Evolutionary conservation across 2,113 vertebrate species (phyloP).

Genomic region (Hemibagrus wyckioides): DNA sequence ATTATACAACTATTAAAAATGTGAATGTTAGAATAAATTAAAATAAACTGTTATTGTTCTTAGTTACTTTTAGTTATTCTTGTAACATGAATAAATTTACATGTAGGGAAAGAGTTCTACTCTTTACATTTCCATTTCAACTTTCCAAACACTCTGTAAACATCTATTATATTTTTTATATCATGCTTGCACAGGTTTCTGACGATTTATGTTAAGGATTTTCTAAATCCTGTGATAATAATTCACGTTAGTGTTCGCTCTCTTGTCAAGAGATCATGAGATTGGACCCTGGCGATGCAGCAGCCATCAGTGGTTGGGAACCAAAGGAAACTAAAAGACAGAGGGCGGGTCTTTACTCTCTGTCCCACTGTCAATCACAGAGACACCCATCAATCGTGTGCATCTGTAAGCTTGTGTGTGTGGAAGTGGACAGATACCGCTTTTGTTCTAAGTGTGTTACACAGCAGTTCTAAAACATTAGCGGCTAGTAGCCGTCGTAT

Average conservation of each 20-base stretch:
- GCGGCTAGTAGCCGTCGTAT: not conserved
- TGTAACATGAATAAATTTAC: not conserved
- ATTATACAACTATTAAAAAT: not conserved
- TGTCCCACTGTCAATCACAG: not conserved
- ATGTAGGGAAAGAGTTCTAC: not conserved
- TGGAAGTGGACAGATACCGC: not conserved
- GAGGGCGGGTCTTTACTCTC: not conserved
- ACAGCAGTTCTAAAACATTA: not conserved
- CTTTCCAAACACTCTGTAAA: not conserved
- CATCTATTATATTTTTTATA: not conserved
- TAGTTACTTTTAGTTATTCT: not conserved
- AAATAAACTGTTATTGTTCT: not conserved
- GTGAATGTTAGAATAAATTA: not conserved
- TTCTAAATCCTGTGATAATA: not conserved
- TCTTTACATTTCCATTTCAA: not conserved
- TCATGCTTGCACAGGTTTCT: not conserved
- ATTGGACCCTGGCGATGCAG: not conserved
- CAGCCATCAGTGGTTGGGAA: not conserved
- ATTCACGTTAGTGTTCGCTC: not conserved
- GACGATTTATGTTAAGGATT: not conserved
- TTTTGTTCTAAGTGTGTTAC: not conserved
- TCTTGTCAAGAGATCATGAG: not conserved
- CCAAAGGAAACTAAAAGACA: not conserved
- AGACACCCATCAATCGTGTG: not conserved
- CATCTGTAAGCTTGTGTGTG: not conserved